A percentile compares a stretch with the other conserved stretches of the same genome.
Evolutionary conservation across 2,797 vertebrate species (phyloP).

Genomic region (Gallinago solitaria): DNA sequence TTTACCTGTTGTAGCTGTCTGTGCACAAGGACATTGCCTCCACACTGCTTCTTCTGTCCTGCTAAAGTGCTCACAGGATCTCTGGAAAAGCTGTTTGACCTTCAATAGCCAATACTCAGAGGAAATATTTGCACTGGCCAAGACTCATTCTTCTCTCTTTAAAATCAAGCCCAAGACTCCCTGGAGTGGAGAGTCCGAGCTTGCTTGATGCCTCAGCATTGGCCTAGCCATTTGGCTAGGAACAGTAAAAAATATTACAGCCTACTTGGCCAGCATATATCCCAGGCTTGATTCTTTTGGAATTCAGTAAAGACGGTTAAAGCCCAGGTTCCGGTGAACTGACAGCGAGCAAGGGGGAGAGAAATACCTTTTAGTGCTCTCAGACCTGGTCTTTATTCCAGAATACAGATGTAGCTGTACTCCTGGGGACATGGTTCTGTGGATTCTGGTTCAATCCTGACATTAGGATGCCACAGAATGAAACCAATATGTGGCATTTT

Average conservation of each 20-base stretch:
- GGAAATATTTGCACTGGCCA: not conserved
- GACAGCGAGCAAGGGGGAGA: not conserved
- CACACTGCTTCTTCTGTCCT: not conserved
- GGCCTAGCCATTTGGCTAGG: not conserved
- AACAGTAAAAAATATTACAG: not conserved
- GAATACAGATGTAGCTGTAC: not conserved
- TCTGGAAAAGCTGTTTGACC: not conserved
- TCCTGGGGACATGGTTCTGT: not conserved
- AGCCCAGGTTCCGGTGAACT: not conserved
- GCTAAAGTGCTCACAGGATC: not conserved
- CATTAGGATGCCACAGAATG: not conserved
- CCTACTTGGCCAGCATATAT: not conserved
- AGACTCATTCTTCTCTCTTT: not conserved
- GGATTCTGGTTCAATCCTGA: not conserved
- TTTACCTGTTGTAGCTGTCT: not conserved
- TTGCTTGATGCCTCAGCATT: accelerated
- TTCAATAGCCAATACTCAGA: not conserved
- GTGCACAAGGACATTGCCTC: not conserved
- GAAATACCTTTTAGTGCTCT: not conserved
- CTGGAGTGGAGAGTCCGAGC: not conserved
- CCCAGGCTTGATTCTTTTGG: not conserved
- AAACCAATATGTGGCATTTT: not conserved
- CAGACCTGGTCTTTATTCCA: not conserved
- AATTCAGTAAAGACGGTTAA: not conserved
- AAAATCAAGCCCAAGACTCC: not conserved